Evolutionary conservation across 1,140 invertebrate genomes (phyloP).

Genomic region (Drosophila baimaii): DNA sequence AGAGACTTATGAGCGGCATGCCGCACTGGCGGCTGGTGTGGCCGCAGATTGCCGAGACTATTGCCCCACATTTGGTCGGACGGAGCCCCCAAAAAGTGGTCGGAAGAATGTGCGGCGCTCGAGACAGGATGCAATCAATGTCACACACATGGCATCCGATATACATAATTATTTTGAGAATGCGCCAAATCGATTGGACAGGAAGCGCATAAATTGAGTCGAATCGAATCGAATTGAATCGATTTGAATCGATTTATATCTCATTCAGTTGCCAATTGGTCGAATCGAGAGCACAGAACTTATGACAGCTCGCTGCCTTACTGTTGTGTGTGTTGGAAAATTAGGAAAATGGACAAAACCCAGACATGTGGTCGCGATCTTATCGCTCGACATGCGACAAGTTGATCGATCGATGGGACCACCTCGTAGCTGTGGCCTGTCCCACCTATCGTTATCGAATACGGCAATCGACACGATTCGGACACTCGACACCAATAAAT

Average conservation of each 20-base stretch:
- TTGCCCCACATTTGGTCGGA: conserved; percentile 51
- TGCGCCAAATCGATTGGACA: conserved; percentile 61
- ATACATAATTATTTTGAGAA: conserved; percentile 48
- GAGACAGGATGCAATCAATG: conserved; percentile 64
- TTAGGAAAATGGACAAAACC: conserved; percentile 1
- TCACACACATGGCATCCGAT: conserved; percentile 24
- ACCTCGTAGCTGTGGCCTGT: conserved; percentile 37
- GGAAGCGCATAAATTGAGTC: conserved; percentile 68
- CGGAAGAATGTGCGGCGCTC: conserved; percentile 38
- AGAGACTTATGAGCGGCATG: conserved; percentile 41
- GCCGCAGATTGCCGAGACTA: conserved; percentile 24
- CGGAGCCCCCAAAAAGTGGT: conserved; percentile 45
- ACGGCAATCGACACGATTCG: conserved; percentile 44
- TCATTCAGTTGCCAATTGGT: conserved; percentile 6
- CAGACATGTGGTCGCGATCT: conserved; percentile 41
- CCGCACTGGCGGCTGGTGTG: neutral
- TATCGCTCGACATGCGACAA: conserved; percentile 59
- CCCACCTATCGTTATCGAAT: conserved; percentile 43
- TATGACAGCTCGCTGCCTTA: conserved; percentile 31
- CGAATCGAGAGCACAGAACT: conserved; percentile 36
- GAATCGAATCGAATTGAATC: conserved; percentile 18
- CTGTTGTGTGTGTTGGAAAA: neutral
- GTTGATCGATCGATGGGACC: conserved; percentile 58
- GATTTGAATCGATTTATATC: conserved; percentile 8
- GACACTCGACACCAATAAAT: conserved; percentile 45